These are phyloP conservation scores for Toxotes jaculatrix DNA, from an alignment of 2,113 vertebrate genomes.

Conservation along the genomic window DNA sequence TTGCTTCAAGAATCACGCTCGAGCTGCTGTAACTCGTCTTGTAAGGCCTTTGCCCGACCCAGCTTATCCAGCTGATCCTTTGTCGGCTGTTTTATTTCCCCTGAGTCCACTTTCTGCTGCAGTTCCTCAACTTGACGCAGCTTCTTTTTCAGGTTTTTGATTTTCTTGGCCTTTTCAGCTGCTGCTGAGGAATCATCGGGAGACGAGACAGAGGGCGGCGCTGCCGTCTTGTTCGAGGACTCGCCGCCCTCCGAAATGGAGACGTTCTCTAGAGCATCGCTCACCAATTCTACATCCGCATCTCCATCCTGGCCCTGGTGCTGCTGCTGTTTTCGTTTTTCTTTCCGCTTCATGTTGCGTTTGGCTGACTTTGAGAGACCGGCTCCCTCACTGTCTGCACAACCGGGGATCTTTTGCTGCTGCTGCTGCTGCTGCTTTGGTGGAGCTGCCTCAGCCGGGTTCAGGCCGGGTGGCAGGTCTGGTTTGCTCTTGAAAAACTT, in stretches of 20 bases:
- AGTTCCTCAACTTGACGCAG: constrained; percentile 93
- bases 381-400: constrained; percentile 63
- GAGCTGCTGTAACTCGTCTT: constrained; percentile 88
- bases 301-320: constrained; percentile 57
- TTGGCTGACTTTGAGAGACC: constrained; percentile 92
- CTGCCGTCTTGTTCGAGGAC: constrained; percentile 37
- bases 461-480: constrained; percentile 92
- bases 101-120: constrained; percentile 90
- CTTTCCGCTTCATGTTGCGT: constrained; percentile 95
- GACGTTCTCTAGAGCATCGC: constrained; percentile 83
- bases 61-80: constrained; percentile 95
- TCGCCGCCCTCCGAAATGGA: constrained; percentile 62
- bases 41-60: constrained; percentile 83
- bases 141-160: constrained; percentile 95
- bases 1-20: constrained; percentile 84
- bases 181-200: constrained; percentile 53
- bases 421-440: constrained; percentile 71
- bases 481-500: constrained; percentile 98
- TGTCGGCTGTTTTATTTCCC: constrained; percentile 89
- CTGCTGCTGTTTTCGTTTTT: constrained; percentile 91
- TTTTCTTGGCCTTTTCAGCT: constrained; percentile 88
- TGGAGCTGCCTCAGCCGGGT: constrained; percentile 70
- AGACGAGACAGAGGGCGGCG: not conserved
- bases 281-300: constrained; percentile 79
- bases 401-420: constrained; percentile 74